A percentile compares a stretch with the other conserved stretches of the same genome.
Evolutionary conservation across 2,113 vertebrate species (phyloP).

Genomic region (Cyphomyrus plagiostoma): DNA sequence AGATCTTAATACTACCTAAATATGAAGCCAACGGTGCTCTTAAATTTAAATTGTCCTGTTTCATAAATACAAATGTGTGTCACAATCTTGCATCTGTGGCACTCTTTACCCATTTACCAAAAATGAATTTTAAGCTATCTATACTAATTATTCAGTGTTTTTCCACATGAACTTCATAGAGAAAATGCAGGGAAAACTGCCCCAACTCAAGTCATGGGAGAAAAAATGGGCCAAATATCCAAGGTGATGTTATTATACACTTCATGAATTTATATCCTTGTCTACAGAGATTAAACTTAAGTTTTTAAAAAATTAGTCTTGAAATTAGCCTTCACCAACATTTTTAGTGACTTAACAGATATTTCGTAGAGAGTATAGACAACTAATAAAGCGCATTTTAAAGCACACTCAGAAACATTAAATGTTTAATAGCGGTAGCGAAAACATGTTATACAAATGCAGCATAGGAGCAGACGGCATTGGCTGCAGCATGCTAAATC

Average conservation of each 20-base stretch:
- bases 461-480: neutral
- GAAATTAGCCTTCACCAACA: neutral
- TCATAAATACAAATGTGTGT: neutral
- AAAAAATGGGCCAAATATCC: neutral
- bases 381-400: neutral
- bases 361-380: neutral
- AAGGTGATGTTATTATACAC: neutral
- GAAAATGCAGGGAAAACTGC: neutral
- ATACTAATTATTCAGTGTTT: neutral
- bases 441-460: neutral
- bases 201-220: neutral
- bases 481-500: neutral
- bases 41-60: neutral
- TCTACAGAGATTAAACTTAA: neutral
- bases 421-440: neutral
- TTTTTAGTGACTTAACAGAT: neutral
- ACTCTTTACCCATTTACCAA: neutral
- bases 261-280: neutral
- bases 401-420: neutral
- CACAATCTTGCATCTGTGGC: neutral
- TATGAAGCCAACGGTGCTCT: neutral
- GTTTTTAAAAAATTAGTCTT: neutral
- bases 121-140: neutral
- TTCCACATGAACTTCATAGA: neutral
- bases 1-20: neutral